Base-by-base conservation (phyloP, 1,140 invertebrate species). In the Leptinotarsa lineolata region DNA sequence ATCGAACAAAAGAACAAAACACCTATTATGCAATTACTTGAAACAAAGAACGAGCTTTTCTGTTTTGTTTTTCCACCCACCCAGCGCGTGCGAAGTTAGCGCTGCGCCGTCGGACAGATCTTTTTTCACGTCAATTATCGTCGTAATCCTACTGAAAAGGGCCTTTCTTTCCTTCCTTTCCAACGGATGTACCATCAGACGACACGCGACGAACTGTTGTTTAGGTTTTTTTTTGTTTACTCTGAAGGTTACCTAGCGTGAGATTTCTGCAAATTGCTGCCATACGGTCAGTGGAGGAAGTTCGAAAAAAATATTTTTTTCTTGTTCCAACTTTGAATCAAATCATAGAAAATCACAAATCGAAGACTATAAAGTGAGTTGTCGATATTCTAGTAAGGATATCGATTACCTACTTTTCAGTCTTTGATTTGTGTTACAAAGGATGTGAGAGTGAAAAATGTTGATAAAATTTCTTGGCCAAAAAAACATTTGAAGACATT, bases 11-110 rank as follows among this genome's bases (percentile, higher is more conserved):
- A 70, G 63, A 74, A 77, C 76, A 77, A 74, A 74, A 74, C 69
- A 72, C 70, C 76, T 66, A 77, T 77, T 77, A 77, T 74, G 70
- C 68, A 54, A 74, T 75, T 77, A 77, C 22, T 61, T 30, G 15
- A 72, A 70, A 74, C 72, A 74, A 74, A 74, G 72, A 68, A 30
- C 22, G 70, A 21, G 48, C 48, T 12, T 45, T 48, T 15, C 20
- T 72, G 72, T 74, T 71, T 68, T 74, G 73, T 70, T 65, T 61
- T 18, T 74, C 64, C 77, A 76, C 77, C 75, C 73, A 68, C 67
- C 67, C 67, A 68, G 22, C 67, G 67, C 67, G 67, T 68, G 67
- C 48, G 74, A 71, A 75, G 74, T 77, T 71, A 60, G 61, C 61
- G 61, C 61, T 63, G 61, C 61, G 24, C 61, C 24, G 61, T 63